Percentiles rank a stretch among this genome's conserved stretches.
Evolutionary conservation across 2,797 vertebrate genomes (phyloP).

Genomic region (Halcyon smyrnensis): DNA sequence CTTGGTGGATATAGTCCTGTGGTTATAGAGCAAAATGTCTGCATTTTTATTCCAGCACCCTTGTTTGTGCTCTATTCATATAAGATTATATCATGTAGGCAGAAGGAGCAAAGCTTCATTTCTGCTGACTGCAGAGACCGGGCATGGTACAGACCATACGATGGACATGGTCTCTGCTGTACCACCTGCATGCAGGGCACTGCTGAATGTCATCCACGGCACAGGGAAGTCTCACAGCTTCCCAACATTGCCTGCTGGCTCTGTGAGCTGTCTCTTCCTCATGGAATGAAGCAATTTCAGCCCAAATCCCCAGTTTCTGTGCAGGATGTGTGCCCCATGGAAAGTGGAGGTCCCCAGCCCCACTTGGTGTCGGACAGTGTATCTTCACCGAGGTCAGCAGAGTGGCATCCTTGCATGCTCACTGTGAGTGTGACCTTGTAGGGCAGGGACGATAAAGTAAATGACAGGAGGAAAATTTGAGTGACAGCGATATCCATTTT

Average conservation of each 20-base stretch:
- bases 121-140: background rate
- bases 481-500: conserved; percentile 1
- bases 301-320: rapidly evolving
- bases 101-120: background rate
- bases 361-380: rapidly evolving
- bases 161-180: background rate
- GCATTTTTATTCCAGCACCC: background rate
- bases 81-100: background rate
- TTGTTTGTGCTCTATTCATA: background rate
- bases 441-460: background rate
- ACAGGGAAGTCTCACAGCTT: background rate
- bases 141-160: rapidly evolving
- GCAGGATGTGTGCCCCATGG: rapidly evolving
- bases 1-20: background rate
- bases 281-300: background rate
- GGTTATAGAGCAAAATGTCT: background rate
- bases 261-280: background rate
- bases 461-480: background rate
- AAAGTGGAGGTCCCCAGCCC: background rate
- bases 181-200: too few relatives aligned
- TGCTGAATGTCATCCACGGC: rapidly evolving
- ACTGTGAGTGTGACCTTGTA: rapidly evolving
- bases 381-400: background rate
- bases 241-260: background rate
- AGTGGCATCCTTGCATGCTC: rapidly evolving